A percentile compares a stretch with the other conserved stretches of the same genome.
Evolutionary conservation across 2,888 invertebrate genomes (phyloP).

Genomic region (Eupithecia dodoneata): DNA sequence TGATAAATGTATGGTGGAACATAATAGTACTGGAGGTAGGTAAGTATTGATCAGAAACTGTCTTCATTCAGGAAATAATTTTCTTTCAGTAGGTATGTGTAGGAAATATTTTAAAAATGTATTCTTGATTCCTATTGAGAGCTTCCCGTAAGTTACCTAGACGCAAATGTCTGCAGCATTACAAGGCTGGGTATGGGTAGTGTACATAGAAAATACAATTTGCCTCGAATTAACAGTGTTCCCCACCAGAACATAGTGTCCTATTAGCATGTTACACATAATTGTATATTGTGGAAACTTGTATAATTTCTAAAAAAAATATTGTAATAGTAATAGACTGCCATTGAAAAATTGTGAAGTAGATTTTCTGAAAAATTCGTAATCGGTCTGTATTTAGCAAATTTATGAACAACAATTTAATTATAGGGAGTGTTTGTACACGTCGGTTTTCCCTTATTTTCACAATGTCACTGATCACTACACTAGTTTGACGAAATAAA

Average conservation of each 20-base stretch:
- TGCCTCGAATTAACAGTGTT: background rate
- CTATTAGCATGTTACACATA: background rate
- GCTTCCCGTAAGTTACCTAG: background rate
- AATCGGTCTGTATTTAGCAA: conserved; percentile 32
- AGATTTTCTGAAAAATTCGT: conserved; percentile 3
- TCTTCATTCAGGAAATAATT: background rate
- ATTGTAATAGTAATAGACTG: background rate
- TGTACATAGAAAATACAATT: background rate
- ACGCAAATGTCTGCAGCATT: no score
- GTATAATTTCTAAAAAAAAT: background rate
- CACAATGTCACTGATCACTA: conserved; percentile 44
- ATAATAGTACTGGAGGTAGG: no score
- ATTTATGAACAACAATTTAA: conserved; percentile 9
- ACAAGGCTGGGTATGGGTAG: no score
- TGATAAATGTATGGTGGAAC: no score
- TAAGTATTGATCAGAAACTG: background rate
- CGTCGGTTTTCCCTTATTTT: conserved; percentile 32
- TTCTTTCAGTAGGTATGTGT: background rate
- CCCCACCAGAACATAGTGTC: background rate
- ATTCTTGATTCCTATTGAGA: conserved; percentile 9
- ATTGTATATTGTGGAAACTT: background rate
- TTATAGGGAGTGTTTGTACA: conserved; percentile 25
- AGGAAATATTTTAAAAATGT: background rate
- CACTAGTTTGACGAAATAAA: conserved; percentile 46
- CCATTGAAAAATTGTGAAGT: conserved; percentile 17